These are phyloP conservation scores for Strongylocentrotus purpuratus DNA, from an alignment of 35 echinoderm and acorn worm species.

Conservation along the genomic window DNA sequence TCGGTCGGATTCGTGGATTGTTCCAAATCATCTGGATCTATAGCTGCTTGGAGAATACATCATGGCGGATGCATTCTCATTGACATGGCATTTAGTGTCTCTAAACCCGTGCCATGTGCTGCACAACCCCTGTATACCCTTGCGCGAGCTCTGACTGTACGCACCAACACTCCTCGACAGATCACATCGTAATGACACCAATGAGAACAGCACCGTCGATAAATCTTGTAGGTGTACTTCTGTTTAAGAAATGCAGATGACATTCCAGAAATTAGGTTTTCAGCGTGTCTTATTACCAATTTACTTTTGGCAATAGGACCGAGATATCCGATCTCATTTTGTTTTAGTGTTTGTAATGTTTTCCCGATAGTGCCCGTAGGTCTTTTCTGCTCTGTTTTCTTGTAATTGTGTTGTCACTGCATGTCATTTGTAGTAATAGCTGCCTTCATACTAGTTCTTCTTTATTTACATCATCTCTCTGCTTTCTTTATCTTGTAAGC, in stretches of 20 bases:
- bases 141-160: not conserved
- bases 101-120: not conserved
- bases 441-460: not conserved
- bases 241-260: not conserved
- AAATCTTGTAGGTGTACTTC: not conserved
- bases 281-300: conserved; percentile 10
- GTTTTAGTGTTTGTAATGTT: conserved; percentile 4
- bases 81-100: not conserved
- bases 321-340: not conserved
- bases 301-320: not conserved
- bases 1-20: conserved; percentile 9
- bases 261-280: conserved; percentile 3
- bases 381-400: not conserved
- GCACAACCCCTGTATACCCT: not conserved
- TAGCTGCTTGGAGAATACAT: not conserved
- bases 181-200: not conserved
- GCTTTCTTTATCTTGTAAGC: no score
- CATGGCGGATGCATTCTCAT: not conserved
- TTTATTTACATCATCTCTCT: not conserved
- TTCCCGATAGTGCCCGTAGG: not conserved
- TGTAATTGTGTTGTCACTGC: not conserved
- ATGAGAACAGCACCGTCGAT: not conserved
- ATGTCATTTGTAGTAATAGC: not conserved
- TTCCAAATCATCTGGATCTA: conserved; percentile 35
- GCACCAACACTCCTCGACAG: not conserved